phyloP scores from a whole-genome alignment of 64 coral and sea anemone species.

The Pocillopora verrucosa region DNA sequence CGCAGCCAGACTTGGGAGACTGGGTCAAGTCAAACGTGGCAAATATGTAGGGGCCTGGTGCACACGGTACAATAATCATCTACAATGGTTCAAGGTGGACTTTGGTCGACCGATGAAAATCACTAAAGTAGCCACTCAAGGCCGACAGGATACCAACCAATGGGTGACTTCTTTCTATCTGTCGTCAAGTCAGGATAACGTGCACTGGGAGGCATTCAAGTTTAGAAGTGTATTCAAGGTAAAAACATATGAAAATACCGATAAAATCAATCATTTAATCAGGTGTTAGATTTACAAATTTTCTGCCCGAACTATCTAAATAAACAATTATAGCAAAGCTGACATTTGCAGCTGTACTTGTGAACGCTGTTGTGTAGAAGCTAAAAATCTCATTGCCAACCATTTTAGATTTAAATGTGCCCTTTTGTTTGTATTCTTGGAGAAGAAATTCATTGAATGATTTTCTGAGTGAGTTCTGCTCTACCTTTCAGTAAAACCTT shows the following conservation, averaged over 20 bases:
- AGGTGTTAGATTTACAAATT: neutral
- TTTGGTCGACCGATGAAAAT: slow-evolving; percentile 44
- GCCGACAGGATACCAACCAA: slow-evolving; percentile 39
- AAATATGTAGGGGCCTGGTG: slow-evolving; percentile 61
- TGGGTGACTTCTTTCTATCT: slow-evolving; percentile 54
- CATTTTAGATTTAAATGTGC: no score
- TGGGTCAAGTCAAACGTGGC: slow-evolving; percentile 41
- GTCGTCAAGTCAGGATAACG: slow-evolving; percentile 47
- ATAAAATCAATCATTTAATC: neutral
- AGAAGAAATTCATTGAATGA: no score
- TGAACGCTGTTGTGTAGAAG: no score
- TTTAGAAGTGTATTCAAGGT: slow-evolving; percentile 57
- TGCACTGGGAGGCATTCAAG: slow-evolving; percentile 51
- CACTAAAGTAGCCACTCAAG: slow-evolving; percentile 48
- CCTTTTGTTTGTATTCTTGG: no score
- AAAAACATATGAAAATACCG: neutral
- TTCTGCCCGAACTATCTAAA: neutral
- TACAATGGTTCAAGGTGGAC: slow-evolving; percentile 74
- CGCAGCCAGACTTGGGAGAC: slow-evolving; percentile 58
- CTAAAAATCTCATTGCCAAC: no score
- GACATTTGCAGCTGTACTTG: no score
- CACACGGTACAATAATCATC: slow-evolving; percentile 64
- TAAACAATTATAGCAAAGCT: no score
- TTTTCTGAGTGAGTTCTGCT: no score
- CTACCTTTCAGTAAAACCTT: no score